Evolutionary conservation across 1,140 invertebrate genomes (phyloP).

Genomic region (Macrotrachela quadricornifera): DNA sequence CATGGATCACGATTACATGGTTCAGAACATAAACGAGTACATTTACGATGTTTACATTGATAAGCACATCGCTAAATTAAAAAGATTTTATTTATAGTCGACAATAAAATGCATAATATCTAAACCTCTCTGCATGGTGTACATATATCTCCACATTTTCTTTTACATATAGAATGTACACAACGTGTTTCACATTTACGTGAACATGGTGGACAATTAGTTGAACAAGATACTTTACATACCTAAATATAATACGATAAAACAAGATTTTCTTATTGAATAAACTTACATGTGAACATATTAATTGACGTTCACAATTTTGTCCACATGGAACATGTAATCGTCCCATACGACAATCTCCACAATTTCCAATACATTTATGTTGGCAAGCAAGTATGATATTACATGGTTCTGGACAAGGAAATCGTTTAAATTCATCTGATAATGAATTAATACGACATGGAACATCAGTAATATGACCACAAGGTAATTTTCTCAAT

Average conservation of each 20-base stretch:
- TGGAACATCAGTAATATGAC: no score
- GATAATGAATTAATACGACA: no score
- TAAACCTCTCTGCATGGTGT: slow-evolving; percentile 33
- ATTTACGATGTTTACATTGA: slow-evolving; percentile 35
- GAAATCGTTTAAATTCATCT: no score
- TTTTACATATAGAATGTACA: slow-evolving; percentile 32
- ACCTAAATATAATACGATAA: neutral
- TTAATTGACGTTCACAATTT: slow-evolving; percentile 9
- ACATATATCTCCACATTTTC: slow-evolving; percentile 40
- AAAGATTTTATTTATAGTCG: no score
- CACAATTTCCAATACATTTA: slow-evolving; percentile 39
- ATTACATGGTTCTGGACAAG: slow-evolving; percentile 16
- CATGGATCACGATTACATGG: slow-evolving; percentile 38
- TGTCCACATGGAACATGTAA: slow-evolving; percentile 33
- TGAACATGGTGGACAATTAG: slow-evolving; percentile 35
- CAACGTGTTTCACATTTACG: slow-evolving; percentile 38
- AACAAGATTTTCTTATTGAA: no score
- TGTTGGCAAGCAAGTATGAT: slow-evolving; percentile 35
- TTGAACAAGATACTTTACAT: slow-evolving; percentile 10
- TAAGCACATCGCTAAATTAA: slow-evolving; percentile 14
- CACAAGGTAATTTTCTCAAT: no score
- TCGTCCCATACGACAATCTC: slow-evolving; percentile 37
- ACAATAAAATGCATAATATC: no score
- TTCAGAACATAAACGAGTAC: slow-evolving; percentile 37
- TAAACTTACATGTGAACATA: no score